Conservation (phyloP, 2,888 invertebrate genomes). For the Zele albiditarsus region DNA sequence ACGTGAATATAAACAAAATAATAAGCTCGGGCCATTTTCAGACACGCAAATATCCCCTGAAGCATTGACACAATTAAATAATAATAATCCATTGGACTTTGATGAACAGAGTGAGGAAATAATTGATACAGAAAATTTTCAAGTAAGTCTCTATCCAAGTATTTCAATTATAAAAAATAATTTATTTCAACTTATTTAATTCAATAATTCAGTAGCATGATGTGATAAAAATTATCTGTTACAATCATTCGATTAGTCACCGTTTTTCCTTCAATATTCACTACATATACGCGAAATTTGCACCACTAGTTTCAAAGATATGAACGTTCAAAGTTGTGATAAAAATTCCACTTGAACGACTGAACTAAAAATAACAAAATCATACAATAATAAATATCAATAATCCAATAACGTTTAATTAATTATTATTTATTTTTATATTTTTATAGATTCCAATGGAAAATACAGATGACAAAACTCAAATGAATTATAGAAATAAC, state of each 20-base stretch:
- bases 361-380: too few species aligned
- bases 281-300: too few species aligned
- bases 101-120: not conserved
- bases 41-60: constrained; percentile 25
- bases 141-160: not conserved
- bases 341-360: too few species aligned
- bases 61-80: constrained; percentile 12
- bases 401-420: too few species aligned
- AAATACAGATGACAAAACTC: not conserved
- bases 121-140: not conserved
- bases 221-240: too few species aligned
- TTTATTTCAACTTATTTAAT: not conserved
- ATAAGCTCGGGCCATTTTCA: constrained; percentile 29
- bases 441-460: not conserved
- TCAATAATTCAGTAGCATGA: too few species aligned
- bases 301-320: too few species aligned
- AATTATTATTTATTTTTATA: not conserved
- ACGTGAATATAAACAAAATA: not conserved
- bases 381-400: too few species aligned
- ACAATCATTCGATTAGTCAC: too few species aligned
- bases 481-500: not conserved
- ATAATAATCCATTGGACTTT: not conserved
- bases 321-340: too few species aligned
- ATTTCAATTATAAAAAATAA: not conserved
- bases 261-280: too few species aligned